These are phyloP conservation scores for Anseranas semipalmata DNA, from an alignment of 2,113 vertebrate genomes.

Conservation along the genomic window DNA sequence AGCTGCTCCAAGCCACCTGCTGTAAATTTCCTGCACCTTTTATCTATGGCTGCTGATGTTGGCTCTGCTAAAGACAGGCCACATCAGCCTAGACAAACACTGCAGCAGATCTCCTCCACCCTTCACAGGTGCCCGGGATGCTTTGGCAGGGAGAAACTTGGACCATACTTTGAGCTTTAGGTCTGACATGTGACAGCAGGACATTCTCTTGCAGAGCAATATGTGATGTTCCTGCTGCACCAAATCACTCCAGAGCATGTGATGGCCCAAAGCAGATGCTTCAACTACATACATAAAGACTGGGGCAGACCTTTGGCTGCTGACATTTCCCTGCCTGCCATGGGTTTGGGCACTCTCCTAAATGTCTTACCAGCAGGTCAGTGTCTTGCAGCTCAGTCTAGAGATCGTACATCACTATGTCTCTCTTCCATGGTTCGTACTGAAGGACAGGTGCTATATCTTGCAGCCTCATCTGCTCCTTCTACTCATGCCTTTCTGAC, in stretches of 20 bases:
- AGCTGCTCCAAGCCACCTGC: neutral
- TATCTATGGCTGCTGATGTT: neutral
- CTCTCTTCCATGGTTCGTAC: neutral
- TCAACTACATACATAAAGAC: neutral
- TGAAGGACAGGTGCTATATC: neutral
- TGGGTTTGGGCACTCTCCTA: neutral
- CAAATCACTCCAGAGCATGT: neutral
- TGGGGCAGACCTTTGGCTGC: neutral
- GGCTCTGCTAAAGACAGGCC: neutral
- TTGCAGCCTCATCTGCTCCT: neutral
- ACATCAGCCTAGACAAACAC: neutral
- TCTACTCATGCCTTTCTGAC: neutral
- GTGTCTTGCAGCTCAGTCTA: neutral
- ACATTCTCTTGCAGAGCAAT: neutral
- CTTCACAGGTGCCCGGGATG: neutral
- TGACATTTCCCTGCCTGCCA: neutral
- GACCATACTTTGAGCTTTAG: no score
- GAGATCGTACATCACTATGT: neutral
- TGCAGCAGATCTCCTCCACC: neutral
- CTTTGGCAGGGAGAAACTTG: neutral
- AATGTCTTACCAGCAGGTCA: slow-evolving; percentile 2
- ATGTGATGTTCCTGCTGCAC: neutral
- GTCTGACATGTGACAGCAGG: neutral
- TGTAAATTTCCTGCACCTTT: neutral
- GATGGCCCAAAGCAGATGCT: neutral